These are phyloP conservation scores for Bombus polaris DNA, from an alignment of 1,140 invertebrate genomes.

Conservation along the genomic window DNA sequence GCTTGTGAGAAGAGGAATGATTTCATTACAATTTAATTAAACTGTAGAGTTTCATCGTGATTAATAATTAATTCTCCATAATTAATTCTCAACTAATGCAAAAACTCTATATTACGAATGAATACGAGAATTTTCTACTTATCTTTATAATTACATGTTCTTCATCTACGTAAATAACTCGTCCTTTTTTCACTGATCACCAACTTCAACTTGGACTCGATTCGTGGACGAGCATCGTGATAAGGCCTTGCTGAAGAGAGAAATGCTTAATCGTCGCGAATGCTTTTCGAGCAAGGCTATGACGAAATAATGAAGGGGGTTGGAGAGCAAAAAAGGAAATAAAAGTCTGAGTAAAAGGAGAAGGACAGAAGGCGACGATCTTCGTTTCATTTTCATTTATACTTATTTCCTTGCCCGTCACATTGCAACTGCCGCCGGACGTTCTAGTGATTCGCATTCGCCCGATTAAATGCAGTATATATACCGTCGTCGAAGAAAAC, in stretches of 20 bases:
- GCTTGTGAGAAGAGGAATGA: no score
- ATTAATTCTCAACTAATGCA: no score
- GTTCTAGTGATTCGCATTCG: slow-evolving; percentile 17
- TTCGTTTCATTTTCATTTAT: slow-evolving; percentile 44
- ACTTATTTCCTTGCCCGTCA: slow-evolving; percentile 32
- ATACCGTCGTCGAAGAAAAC: slow-evolving; percentile 10
- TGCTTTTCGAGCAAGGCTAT: neutral
- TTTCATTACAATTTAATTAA: no score
- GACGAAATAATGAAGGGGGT: neutral
- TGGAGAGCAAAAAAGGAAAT: slow-evolving; percentile 24
- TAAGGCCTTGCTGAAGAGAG: neutral
- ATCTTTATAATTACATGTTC: no score
- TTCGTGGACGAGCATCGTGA: neutral
- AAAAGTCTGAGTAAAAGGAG: neutral
- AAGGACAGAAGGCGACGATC: no score
- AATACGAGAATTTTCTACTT: no score
- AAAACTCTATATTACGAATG: no score
- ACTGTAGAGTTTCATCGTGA: no score
- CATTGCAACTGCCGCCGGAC: neutral
- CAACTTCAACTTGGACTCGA: neutral
- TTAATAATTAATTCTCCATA: no score
- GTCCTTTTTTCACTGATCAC: no score
- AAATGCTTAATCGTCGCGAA: slow-evolving; percentile 7
- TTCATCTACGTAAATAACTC: no score
- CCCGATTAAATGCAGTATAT: slow-evolving; percentile 25